These are phyloP conservation scores for Siniperca undulata DNA, from an alignment of 2,797 vertebrate species.

Conservation along the genomic window DNA sequence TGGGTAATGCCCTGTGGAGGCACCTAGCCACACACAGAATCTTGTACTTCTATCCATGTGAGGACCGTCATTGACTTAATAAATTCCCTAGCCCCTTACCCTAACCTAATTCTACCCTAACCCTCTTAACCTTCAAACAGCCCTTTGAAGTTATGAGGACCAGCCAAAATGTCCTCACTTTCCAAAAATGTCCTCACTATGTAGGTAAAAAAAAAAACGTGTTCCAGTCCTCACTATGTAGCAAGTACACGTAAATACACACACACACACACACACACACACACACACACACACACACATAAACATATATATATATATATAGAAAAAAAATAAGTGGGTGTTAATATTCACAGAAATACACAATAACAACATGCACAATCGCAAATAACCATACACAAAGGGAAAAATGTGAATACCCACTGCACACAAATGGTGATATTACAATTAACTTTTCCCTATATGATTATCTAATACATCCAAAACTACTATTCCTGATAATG, in stretches of 20 bases:
- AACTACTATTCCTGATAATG: constrained; percentile 24
- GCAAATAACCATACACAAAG: constrained; percentile 40
- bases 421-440: constrained; percentile 36
- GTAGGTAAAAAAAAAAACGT: too few relatives aligned
- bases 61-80: too few relatives aligned
- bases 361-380: constrained; percentile 28
- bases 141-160: too few relatives aligned
- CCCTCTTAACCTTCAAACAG: too few relatives aligned
- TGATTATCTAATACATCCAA: constrained; percentile 55
- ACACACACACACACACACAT: constrained; percentile 20
- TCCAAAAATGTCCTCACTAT: too few relatives aligned
- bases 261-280: constrained; percentile 23
- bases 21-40: not conserved
- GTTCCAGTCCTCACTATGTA: too few relatives aligned
- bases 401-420: constrained; percentile 32
- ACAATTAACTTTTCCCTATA: constrained; percentile 48
- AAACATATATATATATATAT: constrained; percentile 3
- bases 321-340: not conserved
- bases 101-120: too few relatives aligned
- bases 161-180: too few relatives aligned
- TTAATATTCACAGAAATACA: constrained; percentile 42
- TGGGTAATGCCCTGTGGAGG: constrained; percentile 58
- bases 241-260: not conserved
- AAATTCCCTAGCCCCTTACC: too few relatives aligned
- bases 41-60: too few relatives aligned